Base-by-base conservation (phyloP, 2,797 vertebrate genomes). In the Arrhamphus sclerolepis region DNA sequence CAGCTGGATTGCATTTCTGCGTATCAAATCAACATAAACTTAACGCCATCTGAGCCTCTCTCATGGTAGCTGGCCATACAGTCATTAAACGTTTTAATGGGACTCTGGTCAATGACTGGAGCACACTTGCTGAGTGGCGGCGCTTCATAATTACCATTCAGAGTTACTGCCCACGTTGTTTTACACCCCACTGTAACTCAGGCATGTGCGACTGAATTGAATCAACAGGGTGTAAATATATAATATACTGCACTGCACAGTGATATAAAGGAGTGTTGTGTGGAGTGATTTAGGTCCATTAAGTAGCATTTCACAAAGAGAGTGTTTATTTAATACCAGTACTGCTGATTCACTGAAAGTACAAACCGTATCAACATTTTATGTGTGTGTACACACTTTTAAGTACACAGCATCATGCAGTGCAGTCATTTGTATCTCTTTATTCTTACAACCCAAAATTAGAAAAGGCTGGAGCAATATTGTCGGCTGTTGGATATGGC, bases 61-160 rank as follows among this genome's bases (percentile, higher is more conserved):
- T 54, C 4, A 5, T 31, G 46, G 54, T 51, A 50, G 58, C 46
- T n/a, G 19, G 57, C 51, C 56, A 47, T 19, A 17, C 13, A 26
- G 7, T 62, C 60, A 65, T 84, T 77, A 80, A 74, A 62, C 58
- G 44, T 50, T 79, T 81, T 74, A 76, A 77, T 72, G 65, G 56
- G 77, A 70, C 68, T 62, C 62, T 42, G 68, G 60, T 77, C 76
- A 57, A 54, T 77, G 71, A 66, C 65, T 70, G 70, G 66, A 72
- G 70, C 55, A 21, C 72, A 72, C 49, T 59, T 83, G 72, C 78
- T 78, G 75, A 81, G 83, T 72, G 70, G 80, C 63, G 70, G 62
- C 74, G 75, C 85, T 86, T 82, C 61, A 71, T 84, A 80, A 82
- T 77, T 72, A 70, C 72, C 68, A 66, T 79, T 72, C 64, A 50